Evolutionary conservation across 2,797 vertebrate genomes (phyloP), one percentile per base, ranked within the genome.

Genomic region (Bucorvus abyssinicus): DNA sequence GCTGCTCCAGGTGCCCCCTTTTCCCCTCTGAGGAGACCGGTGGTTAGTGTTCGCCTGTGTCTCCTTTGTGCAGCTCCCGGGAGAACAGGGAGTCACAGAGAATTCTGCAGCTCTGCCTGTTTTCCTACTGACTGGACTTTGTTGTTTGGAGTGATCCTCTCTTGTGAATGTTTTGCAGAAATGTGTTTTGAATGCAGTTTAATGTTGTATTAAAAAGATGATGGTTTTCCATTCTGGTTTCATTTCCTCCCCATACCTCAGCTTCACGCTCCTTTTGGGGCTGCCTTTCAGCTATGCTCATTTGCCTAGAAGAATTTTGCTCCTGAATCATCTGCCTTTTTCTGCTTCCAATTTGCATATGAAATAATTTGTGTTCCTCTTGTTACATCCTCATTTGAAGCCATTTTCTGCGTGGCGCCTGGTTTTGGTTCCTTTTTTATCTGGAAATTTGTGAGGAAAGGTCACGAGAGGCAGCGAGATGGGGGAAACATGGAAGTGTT

Each of bases 241-340:
- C 64, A 2, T 52, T 94, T 92, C 74, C 49, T 76, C 56, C 45
- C 34, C 71, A 45, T 80, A 57, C 67, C 84, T 80, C 63, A 1
- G 24, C 40, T 71, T 86, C 69, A 10, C 38, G 3, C 52, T 94
- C 89, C 84, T 88, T 86, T 38, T 80, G 81, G 55, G 71, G 68
- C 70, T 77, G 19, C 75, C 63, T 85, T 80, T 88, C 49, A 73
- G 63, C 55, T 57, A 2, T 16, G 2, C 67, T 78, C 4, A 0
- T 76, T 94, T 93, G 47, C 78, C 61, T 6, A 7, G 44, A 92
- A 94, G 83, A 88, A 67, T 87, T 90, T 81, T 86, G 76, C 70
- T 94, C 16, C 80, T 83, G 64, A 88, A 59, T 94, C 65, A 34
- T 81, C 82, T 60, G 24, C 36, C 60, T 95, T 91, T 89, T 92